Conservation (phyloP, 30 jellyfish, hydroid and myxozoan species). For the Clytia hemisphaerica region DNA sequence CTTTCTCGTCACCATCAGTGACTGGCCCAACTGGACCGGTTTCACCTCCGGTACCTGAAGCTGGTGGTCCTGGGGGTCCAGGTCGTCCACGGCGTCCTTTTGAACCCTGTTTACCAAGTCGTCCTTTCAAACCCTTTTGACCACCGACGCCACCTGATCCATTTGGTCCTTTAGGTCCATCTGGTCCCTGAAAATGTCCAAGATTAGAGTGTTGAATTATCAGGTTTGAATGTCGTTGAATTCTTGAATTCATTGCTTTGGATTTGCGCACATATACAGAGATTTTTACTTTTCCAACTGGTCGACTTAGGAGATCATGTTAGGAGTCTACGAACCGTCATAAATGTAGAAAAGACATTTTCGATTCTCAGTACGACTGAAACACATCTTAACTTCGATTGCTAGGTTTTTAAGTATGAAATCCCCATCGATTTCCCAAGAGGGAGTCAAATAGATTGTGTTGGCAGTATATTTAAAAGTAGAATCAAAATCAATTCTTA, state of each 20-base stretch:
- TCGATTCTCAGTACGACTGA: neutral
- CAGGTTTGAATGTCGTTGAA: neutral
- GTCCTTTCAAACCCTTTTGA: conserved; percentile 24
- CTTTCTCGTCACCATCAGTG: conserved; percentile 27
- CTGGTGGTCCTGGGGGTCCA: conserved; percentile 47
- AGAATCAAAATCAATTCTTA: neutral
- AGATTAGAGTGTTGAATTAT: neutral
- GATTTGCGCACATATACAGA: too few relatives aligned
- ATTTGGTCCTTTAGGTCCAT: conserved; percentile 10
- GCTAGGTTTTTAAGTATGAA: too few relatives aligned
- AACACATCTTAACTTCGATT: too few relatives aligned
- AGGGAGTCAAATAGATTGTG: neutral
- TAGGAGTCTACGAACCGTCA: too few relatives aligned
- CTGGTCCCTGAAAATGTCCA: conserved; percentile 28
- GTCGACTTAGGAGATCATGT: too few relatives aligned
- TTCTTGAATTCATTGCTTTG: too few relatives aligned
- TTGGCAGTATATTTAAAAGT: neutral
- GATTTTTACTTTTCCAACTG: too few relatives aligned
- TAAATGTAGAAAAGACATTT: neutral
- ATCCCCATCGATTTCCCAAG: neutral
- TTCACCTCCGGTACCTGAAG: conserved; percentile 9
- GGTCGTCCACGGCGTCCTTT: conserved; percentile 30
- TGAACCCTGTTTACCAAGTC: conserved; percentile 17
- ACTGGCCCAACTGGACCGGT: conserved; percentile 20
- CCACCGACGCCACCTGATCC: conserved; percentile 18